Percentiles rank a stretch among this genome's conserved stretches.
These are phyloP conservation scores for Steatornis caripensis DNA, from an alignment of 2,113 vertebrate genomes.

Conservation along the genomic window DNA sequence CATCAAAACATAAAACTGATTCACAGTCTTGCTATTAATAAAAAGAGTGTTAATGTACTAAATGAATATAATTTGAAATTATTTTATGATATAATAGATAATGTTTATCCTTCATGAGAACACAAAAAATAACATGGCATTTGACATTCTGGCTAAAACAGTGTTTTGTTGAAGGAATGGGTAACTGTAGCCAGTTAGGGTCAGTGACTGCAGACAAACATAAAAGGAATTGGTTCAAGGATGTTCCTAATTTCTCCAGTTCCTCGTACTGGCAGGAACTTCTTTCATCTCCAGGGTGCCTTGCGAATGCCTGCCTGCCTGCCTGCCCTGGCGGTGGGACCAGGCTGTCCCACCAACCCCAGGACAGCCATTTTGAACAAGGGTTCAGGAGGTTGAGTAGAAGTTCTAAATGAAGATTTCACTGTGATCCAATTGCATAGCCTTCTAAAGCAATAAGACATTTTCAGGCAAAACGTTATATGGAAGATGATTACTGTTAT, in stretches of 20 bases:
- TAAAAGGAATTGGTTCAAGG: neutral
- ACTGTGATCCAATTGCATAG: neutral
- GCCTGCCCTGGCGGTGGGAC: neutral
- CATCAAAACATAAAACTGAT: neutral
- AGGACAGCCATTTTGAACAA: neutral
- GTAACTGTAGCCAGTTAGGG: neutral
- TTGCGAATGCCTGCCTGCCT: neutral
- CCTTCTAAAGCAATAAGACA: neutral
- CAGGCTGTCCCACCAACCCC: neutral
- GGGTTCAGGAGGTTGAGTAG: neutral
- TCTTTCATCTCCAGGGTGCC: neutral
- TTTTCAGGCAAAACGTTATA: neutral
- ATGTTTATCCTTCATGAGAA: neutral
- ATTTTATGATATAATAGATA: neutral
- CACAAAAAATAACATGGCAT: fast-evolving
- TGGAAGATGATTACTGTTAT: neutral
- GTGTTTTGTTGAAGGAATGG: neutral
- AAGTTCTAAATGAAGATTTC: neutral
- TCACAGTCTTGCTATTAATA: neutral
- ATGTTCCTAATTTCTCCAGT: neutral
- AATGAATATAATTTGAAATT: neutral
- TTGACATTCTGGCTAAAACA: neutral
- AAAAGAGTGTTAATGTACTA: neutral
- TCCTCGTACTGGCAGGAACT: neutral
- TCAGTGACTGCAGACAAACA: neutral